phyloP scores from a whole-genome alignment of 2,797 vertebrate species.

The Emydoidea blandingii region DNA sequence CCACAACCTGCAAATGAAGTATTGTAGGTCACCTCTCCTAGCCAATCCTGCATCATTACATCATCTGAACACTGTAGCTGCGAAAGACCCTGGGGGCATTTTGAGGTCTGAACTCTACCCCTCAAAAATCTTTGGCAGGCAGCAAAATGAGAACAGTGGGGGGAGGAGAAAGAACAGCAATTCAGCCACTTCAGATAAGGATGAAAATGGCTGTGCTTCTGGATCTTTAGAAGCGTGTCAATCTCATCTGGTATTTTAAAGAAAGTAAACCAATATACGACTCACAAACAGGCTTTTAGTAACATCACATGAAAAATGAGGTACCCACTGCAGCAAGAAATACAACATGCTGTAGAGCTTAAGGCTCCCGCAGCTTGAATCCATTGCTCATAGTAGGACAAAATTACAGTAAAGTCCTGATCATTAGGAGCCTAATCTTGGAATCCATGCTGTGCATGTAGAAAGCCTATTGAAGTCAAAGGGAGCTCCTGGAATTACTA shows the following conservation, averaged over 20 bases:
- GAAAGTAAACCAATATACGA: neutral
- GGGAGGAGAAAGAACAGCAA: neutral
- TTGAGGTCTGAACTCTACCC: neutral
- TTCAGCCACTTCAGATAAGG: neutral
- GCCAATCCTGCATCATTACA: neutral
- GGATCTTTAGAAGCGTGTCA: neutral
- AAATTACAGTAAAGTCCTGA: neutral
- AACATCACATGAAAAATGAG: neutral
- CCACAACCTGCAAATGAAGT: neutral
- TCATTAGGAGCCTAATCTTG: neutral
- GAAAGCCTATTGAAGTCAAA: neutral
- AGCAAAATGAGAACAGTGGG: slow-evolving; percentile 13
- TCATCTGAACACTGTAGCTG: slow-evolving; percentile 1
- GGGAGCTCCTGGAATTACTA: neutral
- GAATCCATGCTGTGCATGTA: neutral
- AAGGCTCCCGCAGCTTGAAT: neutral
- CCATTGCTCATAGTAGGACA: neutral
- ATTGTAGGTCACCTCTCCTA: neutral
- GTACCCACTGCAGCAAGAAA: neutral
- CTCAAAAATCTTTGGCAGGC: neutral
- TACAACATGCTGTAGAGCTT: neutral
- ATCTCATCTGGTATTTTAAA: neutral
- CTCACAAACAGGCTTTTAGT: neutral
- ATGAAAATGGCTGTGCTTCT: neutral
- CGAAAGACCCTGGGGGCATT: neutral